Base-by-base conservation (phyloP, 2,888 invertebrate genomes). In the Pandemis corylana region DNA sequence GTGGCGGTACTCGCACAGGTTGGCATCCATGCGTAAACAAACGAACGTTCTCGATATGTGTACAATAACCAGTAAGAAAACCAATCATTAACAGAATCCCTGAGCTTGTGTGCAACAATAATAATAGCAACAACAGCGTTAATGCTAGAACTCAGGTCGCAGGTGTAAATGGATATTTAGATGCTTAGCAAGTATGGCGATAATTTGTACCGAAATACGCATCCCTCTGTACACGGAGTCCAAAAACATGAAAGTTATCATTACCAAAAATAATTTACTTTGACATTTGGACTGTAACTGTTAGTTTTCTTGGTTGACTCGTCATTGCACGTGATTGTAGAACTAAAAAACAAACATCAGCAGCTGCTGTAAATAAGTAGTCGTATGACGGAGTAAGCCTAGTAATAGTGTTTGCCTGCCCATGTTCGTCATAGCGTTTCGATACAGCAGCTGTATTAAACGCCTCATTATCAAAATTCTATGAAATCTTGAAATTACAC, bases 1-100 rank as follows among this genome's bases (percentile, higher is more conserved):
- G 87, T 86, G 78, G 83, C 89, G 86, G 89, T 86, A 85, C 90
- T 89, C 80, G 89, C 90, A 89, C 91, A 93, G 93, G 92, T 93
- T 88, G 78, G 86, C 84, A 82, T 82, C 82, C 77, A 15, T 36
- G 28, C 44, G 61, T 65, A 42, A 59, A 64, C 41, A 41, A 56
- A 41, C 51, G 36, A 20, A 44, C 44, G 20, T 65, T 46, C 46
- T 12, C 5, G 46, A 44, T 15, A 41, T 41, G 2, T 20, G 36
- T 12, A 20, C 56, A 56, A 56, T 51, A 20, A 56, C 56, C 56
- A 56, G 20, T 56, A 56, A 20, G 15, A 9, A 56, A 20, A 56
- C 56, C 3, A 20, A 7, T 51, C 13, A n/a, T 51, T 51, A 51
- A 51, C 51, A 51, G 6, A 51, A 51, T n/a, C 51, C 1, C 49